Conservation (phyloP, 2,888 invertebrate species). For the Adelphocoris suturalis region DNA sequence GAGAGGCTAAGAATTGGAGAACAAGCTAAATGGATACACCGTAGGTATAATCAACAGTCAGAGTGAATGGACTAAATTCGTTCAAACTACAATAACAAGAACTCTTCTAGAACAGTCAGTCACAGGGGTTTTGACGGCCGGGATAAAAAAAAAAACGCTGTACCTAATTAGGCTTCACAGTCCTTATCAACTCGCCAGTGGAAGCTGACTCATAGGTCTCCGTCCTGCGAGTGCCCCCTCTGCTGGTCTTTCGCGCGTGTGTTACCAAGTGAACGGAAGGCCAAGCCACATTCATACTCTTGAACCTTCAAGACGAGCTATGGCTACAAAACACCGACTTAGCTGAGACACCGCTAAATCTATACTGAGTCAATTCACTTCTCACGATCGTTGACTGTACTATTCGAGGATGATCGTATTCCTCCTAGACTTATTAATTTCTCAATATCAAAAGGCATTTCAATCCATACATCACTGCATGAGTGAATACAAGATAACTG, state of each 20-base stretch:
- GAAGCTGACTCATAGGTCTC: conserved; percentile 58
- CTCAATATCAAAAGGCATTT: no score
- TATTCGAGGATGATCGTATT: no score
- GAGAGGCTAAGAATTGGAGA: no score
- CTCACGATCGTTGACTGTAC: no score
- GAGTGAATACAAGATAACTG: no score
- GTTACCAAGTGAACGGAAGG: conserved; percentile 38
- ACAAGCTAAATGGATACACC: no score
- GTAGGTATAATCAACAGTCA: background rate
- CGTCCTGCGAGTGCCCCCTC: conserved; percentile 54
- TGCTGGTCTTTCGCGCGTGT: conserved; percentile 18
- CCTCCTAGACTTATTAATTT: no score
- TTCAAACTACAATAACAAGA: background rate
- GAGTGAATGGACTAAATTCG: background rate
- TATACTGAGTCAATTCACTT: no score
- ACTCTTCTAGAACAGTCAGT: background rate
- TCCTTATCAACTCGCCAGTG: conserved; percentile 57
- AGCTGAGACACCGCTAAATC: no score
- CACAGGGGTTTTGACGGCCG: background rate
- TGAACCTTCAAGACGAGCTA: conserved; percentile 20
- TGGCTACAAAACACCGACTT: background rate
- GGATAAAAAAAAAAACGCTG: conserved; percentile 20
- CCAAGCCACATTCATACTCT: background rate
- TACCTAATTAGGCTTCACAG: conserved; percentile 47
- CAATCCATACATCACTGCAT: no score